phyloP scores from a whole-genome alignment of 2,888 invertebrate genomes.

The Neuroscelio doddi region DNA sequence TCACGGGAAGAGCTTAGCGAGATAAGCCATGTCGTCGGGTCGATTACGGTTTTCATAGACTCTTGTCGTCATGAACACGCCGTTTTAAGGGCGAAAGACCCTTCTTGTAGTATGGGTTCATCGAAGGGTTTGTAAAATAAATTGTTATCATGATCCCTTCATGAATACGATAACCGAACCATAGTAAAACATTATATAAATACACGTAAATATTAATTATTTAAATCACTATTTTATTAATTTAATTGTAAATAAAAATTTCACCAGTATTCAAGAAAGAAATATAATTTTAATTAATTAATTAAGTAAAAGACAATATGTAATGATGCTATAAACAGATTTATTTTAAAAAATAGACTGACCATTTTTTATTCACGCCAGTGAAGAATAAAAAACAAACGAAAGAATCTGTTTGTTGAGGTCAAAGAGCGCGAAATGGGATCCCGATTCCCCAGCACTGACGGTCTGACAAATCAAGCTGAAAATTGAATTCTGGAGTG shows the following conservation, averaged over 20 bases:
- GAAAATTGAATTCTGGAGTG: slow-evolving; percentile 69
- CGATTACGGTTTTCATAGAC: slow-evolving; percentile 62
- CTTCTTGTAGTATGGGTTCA: slow-evolving; percentile 43
- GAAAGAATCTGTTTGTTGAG: slow-evolving; percentile 61
- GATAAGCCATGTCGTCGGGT: slow-evolving; percentile 65
- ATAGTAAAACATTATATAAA: no score
- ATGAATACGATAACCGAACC: slow-evolving; percentile 9
- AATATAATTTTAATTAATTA: no score
- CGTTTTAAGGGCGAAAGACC: slow-evolving; percentile 46
- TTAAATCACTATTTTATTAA: no score
- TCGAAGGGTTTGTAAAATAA: slow-evolving; percentile 43
- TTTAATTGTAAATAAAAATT: no score
- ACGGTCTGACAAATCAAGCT: slow-evolving; percentile 70
- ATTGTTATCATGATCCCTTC: slow-evolving; percentile 37
- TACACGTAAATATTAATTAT: no score
- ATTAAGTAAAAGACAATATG: no score
- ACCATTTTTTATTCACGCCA: slow-evolving; percentile 15
- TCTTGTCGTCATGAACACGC: slow-evolving; percentile 47
- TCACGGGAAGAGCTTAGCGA: slow-evolving; percentile 54
- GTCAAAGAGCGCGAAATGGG: slow-evolving; percentile 59
- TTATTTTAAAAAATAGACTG: slow-evolving; percentile 14
- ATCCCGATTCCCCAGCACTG: slow-evolving; percentile 57
- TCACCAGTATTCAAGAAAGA: no score
- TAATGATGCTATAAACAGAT: no score
- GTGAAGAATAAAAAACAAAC: slow-evolving; percentile 52